Evolutionary conservation across 1,140 invertebrate species (phyloP).

Genomic region (Phthorimaea operculella): DNA sequence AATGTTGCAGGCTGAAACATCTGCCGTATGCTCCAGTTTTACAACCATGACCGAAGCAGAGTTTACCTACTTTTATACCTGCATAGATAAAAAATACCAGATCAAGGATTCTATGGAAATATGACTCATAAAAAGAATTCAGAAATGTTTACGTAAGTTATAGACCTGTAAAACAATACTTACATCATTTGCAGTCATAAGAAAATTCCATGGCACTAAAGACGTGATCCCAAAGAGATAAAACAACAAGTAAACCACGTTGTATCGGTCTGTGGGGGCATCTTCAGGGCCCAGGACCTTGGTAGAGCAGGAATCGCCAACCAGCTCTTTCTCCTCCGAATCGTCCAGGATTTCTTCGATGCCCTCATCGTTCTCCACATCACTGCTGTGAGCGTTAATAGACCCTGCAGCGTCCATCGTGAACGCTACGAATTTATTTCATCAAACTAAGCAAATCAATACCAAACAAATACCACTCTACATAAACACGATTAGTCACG

Average conservation of each 20-base stretch:
- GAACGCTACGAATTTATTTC: too few species aligned
- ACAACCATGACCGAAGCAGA: too few species aligned
- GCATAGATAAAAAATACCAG: too few species aligned
- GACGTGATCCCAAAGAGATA: slow-evolving; percentile 91
- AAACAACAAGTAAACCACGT: slow-evolving; percentile 84
- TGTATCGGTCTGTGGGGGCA: slow-evolving; percentile 71
- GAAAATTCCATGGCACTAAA: slow-evolving; percentile 95
- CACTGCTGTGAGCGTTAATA: slow-evolving; percentile 45
- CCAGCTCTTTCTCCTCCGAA: slow-evolving; percentile 54
- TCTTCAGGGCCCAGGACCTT: slow-evolving; percentile 43
- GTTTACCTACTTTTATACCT: too few species aligned
- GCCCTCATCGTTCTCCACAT: slow-evolving; percentile 48
- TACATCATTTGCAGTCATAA: slow-evolving; percentile 94
- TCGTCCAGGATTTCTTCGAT: slow-evolving; percentile 51
- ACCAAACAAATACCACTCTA: too few species aligned
- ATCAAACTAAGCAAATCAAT: neutral
- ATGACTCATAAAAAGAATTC: too few species aligned
- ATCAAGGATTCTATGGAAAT: too few species aligned
- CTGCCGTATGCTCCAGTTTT: too few species aligned
- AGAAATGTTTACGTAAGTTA: too few species aligned
- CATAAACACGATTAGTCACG: too few species aligned
- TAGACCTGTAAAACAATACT: too few species aligned
- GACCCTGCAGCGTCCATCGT: slow-evolving; percentile 47
- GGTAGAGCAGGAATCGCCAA: slow-evolving; percentile 53
- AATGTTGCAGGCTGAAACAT: too few species aligned